These are phyloP conservation scores for Sphinx pinastri DNA, from an alignment of 2,888 invertebrate genomes.

Conservation along the genomic window DNA sequence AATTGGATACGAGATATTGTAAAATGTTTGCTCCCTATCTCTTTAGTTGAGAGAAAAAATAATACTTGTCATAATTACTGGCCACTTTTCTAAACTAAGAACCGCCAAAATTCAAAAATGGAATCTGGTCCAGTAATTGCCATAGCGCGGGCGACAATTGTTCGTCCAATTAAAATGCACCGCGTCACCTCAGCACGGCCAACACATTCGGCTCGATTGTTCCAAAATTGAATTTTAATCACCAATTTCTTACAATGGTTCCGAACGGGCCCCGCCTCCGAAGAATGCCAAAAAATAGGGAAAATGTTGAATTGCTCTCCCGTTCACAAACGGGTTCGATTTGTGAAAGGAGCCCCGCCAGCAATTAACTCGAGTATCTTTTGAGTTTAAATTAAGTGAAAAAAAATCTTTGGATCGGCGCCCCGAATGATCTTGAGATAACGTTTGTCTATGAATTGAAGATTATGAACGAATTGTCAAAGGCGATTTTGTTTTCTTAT, in stretches of 20 bases:
- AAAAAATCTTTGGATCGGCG: conserved; percentile 50
- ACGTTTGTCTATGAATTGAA: conserved; percentile 25
- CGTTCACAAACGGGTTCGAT: conserved; percentile 71
- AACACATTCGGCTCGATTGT: conserved; percentile 76
- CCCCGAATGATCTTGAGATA: conserved; percentile 33
- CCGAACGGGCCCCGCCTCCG: conserved; percentile 51
- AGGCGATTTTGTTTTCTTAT: background rate
- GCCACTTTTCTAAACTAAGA: conserved; percentile 1
- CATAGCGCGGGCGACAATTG: conserved; percentile 50
- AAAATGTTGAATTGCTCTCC: conserved; percentile 76
- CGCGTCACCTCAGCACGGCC: conserved; percentile 65
- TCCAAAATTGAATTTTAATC: conserved; percentile 84
- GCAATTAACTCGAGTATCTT: conserved; percentile 82
- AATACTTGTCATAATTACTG: background rate
- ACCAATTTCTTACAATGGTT: conserved; percentile 79
- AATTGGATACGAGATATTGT: background rate
- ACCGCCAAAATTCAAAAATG: conserved; percentile 35
- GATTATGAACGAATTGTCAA: conserved; percentile 20
- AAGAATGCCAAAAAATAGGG: conserved; percentile 80
- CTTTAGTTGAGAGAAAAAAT: background rate
- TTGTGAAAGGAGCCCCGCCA: conserved; percentile 60
- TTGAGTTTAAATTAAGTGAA: conserved; percentile 84
- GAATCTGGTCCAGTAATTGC: conserved; percentile 38
- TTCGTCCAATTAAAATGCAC: conserved; percentile 82
- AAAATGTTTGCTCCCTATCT: conserved; percentile 9